Conservation (phyloP, 2,888 invertebrate species). For the Tenthredo distinguenda region DNA sequence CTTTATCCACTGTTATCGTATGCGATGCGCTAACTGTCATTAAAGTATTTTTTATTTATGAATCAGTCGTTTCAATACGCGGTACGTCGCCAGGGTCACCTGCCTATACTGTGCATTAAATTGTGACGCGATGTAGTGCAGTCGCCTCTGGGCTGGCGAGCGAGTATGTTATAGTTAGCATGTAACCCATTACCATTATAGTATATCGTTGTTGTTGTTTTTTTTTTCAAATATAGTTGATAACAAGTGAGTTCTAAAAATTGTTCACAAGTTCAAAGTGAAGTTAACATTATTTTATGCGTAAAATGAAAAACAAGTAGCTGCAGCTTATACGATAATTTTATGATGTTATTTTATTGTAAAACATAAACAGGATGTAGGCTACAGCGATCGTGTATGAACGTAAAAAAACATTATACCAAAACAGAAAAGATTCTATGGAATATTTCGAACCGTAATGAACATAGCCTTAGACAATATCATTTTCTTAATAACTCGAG, state of each 20-base stretch:
- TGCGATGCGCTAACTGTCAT: constrained; percentile 28
- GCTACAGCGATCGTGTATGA: neutral
- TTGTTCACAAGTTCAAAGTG: neutral
- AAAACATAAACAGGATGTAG: constrained; percentile 28
- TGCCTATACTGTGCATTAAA: constrained; percentile 36
- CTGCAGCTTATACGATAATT: neutral
- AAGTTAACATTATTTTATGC: neutral
- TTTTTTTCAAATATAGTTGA: neutral
- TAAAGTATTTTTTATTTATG: neutral
- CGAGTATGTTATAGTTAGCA: constrained; percentile 16
- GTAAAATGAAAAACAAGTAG: neutral
- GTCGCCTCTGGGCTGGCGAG: constrained; percentile 49
- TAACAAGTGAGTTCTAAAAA: neutral
- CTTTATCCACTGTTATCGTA: constrained; percentile 30
- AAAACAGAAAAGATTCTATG: neutral
- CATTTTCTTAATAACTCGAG: neutral
- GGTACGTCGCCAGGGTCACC: constrained; percentile 47
- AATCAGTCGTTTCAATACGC: constrained; percentile 44
- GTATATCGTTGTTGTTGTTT: neutral
- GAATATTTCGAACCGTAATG: neutral
- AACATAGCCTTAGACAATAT: neutral
- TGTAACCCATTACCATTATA: neutral
- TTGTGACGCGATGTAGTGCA: constrained; percentile 52
- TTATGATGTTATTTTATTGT: neutral
- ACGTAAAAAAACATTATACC: neutral